Percentiles rank a stretch among this genome's conserved stretches.
These are phyloP conservation scores for Podarcis lilfordi DNA, from an alignment of 2,797 vertebrate species.

Conservation along the genomic window DNA sequence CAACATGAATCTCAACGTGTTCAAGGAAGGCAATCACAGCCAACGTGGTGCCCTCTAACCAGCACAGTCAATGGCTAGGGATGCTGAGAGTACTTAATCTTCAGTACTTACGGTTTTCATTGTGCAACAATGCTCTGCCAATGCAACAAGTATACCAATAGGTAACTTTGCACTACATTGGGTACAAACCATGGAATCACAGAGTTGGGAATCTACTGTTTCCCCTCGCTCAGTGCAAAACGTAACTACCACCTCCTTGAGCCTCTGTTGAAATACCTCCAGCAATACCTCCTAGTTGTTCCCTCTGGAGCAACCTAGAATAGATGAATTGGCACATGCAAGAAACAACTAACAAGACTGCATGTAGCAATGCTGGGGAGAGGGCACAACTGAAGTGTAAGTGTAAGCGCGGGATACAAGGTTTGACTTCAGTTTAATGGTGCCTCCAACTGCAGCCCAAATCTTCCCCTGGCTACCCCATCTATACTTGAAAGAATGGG, in stretches of 20 bases:
- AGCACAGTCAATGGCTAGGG: too few species aligned
- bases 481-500: not conserved
- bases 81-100: too few species aligned
- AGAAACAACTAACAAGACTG: not conserved
- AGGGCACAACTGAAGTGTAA: not conserved
- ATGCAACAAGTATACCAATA: not conserved
- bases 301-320: not conserved
- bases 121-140: not conserved
- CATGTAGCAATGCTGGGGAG: not conserved
- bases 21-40: conserved; percentile 37
- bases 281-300: not conserved
- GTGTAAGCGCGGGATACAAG: not conserved
- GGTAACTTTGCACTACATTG: too few species aligned
- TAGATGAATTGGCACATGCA: not conserved
- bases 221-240: not conserved
- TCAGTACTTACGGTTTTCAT: not conserved
- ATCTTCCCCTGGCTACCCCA: not conserved
- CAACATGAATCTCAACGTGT: conserved; percentile 53
- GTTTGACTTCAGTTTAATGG: too few species aligned
- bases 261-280: not conserved
- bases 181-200: not conserved
- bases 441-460: not conserved
- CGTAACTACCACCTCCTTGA: not conserved
- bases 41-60: too few species aligned
- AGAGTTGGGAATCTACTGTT: not conserved